Base-by-base conservation (phyloP, 2,797 vertebrate species). In the Salmo trutta region DNA sequence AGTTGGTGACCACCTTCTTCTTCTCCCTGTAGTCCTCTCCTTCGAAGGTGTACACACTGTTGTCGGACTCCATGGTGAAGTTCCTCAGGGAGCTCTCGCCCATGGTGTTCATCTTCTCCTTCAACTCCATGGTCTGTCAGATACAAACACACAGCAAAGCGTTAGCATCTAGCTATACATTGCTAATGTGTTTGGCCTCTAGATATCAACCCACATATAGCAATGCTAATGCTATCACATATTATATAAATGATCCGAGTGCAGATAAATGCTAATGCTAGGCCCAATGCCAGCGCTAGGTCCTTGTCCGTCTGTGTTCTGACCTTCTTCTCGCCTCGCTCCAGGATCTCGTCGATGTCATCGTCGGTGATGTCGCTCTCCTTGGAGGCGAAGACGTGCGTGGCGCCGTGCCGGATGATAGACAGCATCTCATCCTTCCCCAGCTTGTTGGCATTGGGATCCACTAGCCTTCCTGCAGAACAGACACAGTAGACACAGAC, bases 21-120 rank as follows among this genome's bases (percentile, higher is more conserved):
- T 99, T 99, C 90, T 99, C 98, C 91, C 98, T 95, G 89, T 99
- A 99, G 93, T 99, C 98, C 90, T 99, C 98, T 21, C 98, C 98
- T 93, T 99, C 98, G 77, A 99, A 99, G 47, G 96, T 99, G 91
- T 99, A 99, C 62, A 99, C 98, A 0, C 98, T 95, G 77, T 96
- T 94, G 75, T 99, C 98, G 0, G 97, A 98, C 85, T 99, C 98
- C 97, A 99, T 95, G 53, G 97, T 99, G 84, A 99, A 99, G 91
- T 99, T 99, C 88, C 96, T 96, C 86, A 99, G 94, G 0, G 97
- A 94, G 88, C 97, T 96, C 92, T 99, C 98, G 1, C 97, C 98
- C 93, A 99, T 95, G 66, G 95, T 95, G 10, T 96, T 96, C 88
- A 99, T 88, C 79, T 96, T 98, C 86, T 99, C 97, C 84, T 98